phyloP scores from a whole-genome alignment of 2,113 vertebrate genomes.

The Rhodinocichla rosea region DNA sequence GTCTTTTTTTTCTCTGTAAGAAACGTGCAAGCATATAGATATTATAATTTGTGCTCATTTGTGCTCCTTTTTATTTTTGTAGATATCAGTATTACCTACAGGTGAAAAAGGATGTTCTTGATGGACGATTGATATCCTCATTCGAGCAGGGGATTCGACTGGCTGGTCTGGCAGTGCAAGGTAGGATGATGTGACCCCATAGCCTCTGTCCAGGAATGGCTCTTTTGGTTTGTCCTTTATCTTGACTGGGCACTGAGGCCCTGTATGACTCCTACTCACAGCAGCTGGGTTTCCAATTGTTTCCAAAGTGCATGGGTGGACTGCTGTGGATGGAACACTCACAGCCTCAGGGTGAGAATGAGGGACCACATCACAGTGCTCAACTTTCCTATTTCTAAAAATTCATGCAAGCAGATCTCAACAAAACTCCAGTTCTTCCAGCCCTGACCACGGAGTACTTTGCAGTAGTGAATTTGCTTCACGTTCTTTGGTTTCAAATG shows the following conservation, averaged over 20 bases:
- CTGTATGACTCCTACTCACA: background rate
- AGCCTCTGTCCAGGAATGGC: background rate
- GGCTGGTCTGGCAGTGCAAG: constrained; percentile 93
- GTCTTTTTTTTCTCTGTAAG: background rate
- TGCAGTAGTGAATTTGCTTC: constrained; percentile 43
- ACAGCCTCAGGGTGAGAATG: background rate
- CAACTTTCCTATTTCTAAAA: background rate
- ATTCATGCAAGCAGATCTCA: background rate
- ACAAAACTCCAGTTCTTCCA: background rate
- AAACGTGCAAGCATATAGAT: background rate
- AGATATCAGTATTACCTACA: constrained; percentile 99
- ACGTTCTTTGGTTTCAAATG: constrained; percentile 41
- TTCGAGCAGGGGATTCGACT: constrained; percentile 90
- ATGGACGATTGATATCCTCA: constrained; percentile 83
- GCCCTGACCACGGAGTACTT: background rate
- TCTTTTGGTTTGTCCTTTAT: background rate
- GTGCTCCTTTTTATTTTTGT: background rate
- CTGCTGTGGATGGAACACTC: background rate
- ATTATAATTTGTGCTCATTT: background rate
- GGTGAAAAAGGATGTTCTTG: constrained; percentile 94
- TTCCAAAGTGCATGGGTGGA: background rate
- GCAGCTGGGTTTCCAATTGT: background rate
- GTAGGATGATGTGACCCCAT: constrained; percentile 49
- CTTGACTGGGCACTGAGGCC: background rate
- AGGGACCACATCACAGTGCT: background rate